Percentiles rank a stretch among this genome's conserved stretches.
phyloP scores from a whole-genome alignment of 2,888 invertebrate species.

The Pilophorus perplexus region DNA sequence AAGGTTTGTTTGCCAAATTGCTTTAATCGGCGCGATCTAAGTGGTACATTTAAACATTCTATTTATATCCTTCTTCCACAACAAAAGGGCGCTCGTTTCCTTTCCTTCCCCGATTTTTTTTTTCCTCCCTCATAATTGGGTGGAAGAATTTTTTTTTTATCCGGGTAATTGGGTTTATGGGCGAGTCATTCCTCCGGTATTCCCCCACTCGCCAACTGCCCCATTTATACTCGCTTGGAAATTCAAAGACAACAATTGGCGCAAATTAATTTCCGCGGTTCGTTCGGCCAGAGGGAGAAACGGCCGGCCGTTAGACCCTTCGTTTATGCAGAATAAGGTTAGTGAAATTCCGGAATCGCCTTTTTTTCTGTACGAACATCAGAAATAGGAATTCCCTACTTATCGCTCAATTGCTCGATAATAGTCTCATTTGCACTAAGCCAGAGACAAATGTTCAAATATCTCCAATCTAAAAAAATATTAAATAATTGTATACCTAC shows the following conservation, averaged over 20 bases:
- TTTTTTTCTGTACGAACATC: too few species aligned
- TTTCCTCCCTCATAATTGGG: constrained; percentile 20
- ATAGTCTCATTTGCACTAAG: too few species aligned
- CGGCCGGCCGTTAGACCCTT: neutral
- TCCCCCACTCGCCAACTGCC: neutral
- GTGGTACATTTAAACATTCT: constrained; percentile 40
- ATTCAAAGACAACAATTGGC: constrained; percentile 27
- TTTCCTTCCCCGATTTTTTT: constrained; percentile 6
- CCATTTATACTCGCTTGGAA: constrained; percentile 16
- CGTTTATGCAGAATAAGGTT: neutral
- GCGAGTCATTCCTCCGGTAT: neutral
- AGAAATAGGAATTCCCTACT: too few species aligned
- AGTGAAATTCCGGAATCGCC: neutral
- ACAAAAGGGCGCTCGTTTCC: constrained; percentile 36
- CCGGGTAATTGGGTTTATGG: constrained; percentile 32
- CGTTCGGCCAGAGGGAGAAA: neutral
- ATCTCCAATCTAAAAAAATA: too few species aligned
- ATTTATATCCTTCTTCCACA: constrained; percentile 37
- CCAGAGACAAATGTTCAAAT: too few species aligned
- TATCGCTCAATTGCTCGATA: too few species aligned
- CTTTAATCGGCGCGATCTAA: constrained; percentile 42
- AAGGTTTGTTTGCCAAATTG: constrained; percentile 42
- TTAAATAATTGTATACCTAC: too few species aligned
- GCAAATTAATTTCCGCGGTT: constrained; percentile 11
- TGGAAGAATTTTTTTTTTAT: constrained; percentile 23